Evolutionary conservation across 2,797 vertebrate genomes (phyloP), one percentile per base, ranked within the genome.

Genomic region (Myotis daubentonii): DNA sequence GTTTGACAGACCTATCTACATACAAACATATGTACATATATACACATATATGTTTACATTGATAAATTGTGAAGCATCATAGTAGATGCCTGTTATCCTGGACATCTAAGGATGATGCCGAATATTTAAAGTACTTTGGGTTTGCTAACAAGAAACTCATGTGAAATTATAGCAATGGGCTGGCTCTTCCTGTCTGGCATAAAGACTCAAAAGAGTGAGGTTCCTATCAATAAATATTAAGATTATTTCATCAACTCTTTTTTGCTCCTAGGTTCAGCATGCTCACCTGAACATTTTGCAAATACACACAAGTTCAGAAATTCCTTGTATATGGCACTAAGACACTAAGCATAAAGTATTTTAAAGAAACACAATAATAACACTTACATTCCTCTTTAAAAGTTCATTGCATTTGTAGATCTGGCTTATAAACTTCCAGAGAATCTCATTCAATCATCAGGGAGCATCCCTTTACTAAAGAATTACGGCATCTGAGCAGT

Each of bases 101-200:
- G 57, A 87, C 53, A 83, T 82, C 71, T 68, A 79, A 87, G 75
- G 84, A 44, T 55, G 30, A 60, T 68, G 10, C 76, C 78, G 66
- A 91, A 70, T 55, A 4, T 83, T 57, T 23, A 70, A 81, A 62
- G n/a, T 57, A 53, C 53, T 81, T 89, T 84, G 33, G 13, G 23
- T 80, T 86, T 93, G 76, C 36, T 86, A 53, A 74, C 33, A 71
- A 87, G 74, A 22, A 82, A 30, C 16, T 83, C 44, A 33, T 75
- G 17, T 91, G 82, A 87, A 92, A 83, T 75, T 55, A 95, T 53
- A 94, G 44, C 80, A 3, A 11, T 25, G 25, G 60, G 75, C 75
- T 75, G 3, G 78, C 51, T 92, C 3, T 89, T 60, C 30, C 28
- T 47, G 41, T 72, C 76, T 76, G 70, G 22, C 55, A 57, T 25